phyloP scores from a whole-genome alignment of 2,797 vertebrate species.

The Adelosebastes latens region DNA sequence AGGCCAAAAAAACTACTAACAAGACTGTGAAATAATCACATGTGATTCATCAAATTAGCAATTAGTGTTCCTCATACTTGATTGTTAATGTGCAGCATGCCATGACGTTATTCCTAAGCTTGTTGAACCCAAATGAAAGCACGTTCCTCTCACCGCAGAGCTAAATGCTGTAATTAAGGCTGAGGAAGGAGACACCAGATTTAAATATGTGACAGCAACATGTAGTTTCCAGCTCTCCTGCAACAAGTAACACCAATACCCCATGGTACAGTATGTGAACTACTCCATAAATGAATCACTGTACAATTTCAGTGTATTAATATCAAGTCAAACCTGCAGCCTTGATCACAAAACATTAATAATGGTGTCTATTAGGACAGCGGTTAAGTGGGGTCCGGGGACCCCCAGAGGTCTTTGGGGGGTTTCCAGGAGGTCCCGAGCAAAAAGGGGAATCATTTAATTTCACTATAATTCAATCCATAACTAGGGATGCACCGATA shows the following conservation, averaged over 20 bases:
- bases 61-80: neutral
- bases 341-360: neutral
- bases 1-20: neutral
- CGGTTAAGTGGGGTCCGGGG: too few species aligned
- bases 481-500: too few species aligned
- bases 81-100: neutral
- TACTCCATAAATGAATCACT: neutral
- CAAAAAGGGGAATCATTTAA: too few species aligned
- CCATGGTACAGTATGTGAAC: neutral
- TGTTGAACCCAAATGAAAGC: slow-evolving; percentile 3
- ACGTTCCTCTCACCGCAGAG: slow-evolving; percentile 8
- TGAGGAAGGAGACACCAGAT: neutral
- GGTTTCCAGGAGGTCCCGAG: too few species aligned
- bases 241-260: neutral
- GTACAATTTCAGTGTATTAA: neutral
- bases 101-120: neutral
- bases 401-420: too few species aligned
- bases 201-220: neutral
- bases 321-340: neutral
- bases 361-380: neutral
- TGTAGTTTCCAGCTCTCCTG: neutral
- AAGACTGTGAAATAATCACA: neutral
- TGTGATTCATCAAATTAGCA: neutral
- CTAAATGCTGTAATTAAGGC: neutral
- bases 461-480: too few species aligned